Evolutionary conservation across 2,113 vertebrate genomes (phyloP).

Genomic region (Xiphias gladius): DNA sequence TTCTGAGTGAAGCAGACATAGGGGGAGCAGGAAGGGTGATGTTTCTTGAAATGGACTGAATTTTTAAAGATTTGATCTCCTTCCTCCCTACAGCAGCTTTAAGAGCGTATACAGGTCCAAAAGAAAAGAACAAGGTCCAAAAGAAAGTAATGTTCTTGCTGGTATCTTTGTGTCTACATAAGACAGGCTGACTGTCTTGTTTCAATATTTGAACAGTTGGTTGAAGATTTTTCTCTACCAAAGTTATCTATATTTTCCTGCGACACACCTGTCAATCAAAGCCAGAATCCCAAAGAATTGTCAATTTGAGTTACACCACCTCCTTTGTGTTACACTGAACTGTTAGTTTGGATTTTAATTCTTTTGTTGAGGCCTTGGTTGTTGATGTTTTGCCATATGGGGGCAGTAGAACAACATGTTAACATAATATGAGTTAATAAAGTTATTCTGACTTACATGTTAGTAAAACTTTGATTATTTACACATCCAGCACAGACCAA

Average conservation of each 20-base stretch:
- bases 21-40: not conserved
- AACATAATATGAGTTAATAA: not conserved
- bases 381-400: not conserved
- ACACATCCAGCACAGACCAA: not conserved
- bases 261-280: slow-evolving; percentile 26
- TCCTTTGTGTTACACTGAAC: not conserved
- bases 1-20: not conserved
- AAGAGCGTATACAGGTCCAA: not conserved
- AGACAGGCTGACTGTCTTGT: slow-evolving; percentile 8
- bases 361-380: not conserved
- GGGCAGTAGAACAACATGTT: not conserved
- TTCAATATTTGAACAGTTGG: slow-evolving; percentile 65
- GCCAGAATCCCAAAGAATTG: not conserved
- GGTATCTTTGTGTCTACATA: slow-evolving; percentile 33
- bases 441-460: not conserved
- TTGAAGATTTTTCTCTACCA: slow-evolving; percentile 16
- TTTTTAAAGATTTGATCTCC: not conserved
- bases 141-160: slow-evolving; percentile 12
- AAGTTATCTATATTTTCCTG: slow-evolving; percentile 11
- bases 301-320: slow-evolving; percentile 1
- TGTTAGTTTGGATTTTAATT: not conserved
- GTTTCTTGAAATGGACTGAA: not conserved
- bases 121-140: not conserved
- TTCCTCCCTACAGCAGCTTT: slow-evolving; percentile 1
- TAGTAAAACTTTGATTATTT: not conserved